phyloP scores from a whole-genome alignment of 2,888 invertebrate genomes.

The Aleiodes testaceus region DNA sequence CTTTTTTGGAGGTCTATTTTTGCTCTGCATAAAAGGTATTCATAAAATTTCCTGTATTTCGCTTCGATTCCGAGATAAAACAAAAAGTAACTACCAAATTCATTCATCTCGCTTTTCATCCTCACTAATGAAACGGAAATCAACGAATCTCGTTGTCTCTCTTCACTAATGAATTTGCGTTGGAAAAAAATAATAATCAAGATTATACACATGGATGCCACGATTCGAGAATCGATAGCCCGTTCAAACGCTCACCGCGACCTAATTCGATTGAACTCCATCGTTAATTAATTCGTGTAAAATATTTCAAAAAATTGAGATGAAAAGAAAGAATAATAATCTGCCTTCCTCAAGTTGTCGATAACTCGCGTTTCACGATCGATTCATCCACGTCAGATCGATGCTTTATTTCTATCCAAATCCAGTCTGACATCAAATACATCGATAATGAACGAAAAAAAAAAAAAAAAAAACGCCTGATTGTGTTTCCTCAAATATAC shows the following conservation, averaged over 20 bases:
- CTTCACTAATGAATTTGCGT: no score
- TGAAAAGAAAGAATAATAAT: conserved; percentile 38
- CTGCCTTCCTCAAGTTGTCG: no score
- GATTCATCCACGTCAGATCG: not conserved
- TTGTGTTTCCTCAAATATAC: not conserved
- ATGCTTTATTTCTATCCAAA: not conserved
- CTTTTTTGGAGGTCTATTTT: no score
- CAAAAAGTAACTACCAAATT: no score
- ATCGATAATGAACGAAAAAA: not conserved
- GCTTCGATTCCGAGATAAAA: no score
- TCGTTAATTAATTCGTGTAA: conserved; percentile 21
- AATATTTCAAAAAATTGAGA: conserved; percentile 32
- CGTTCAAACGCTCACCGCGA: conserved; percentile 42
- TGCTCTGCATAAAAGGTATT: no score
- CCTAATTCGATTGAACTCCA: conserved; percentile 30
- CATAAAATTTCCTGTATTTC: no score
- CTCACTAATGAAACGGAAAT: no score
- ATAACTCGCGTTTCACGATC: no score
- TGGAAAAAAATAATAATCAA: not conserved
- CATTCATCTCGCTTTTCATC: no score
- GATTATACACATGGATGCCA: conserved; percentile 30
- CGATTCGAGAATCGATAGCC: conserved; percentile 53
- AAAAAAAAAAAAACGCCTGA: no score
- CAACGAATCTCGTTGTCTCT: no score
- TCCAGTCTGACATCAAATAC: not conserved